These are phyloP conservation scores for Dromas ardeola DNA, from an alignment of 2,113 vertebrate species.

Conservation along the genomic window DNA sequence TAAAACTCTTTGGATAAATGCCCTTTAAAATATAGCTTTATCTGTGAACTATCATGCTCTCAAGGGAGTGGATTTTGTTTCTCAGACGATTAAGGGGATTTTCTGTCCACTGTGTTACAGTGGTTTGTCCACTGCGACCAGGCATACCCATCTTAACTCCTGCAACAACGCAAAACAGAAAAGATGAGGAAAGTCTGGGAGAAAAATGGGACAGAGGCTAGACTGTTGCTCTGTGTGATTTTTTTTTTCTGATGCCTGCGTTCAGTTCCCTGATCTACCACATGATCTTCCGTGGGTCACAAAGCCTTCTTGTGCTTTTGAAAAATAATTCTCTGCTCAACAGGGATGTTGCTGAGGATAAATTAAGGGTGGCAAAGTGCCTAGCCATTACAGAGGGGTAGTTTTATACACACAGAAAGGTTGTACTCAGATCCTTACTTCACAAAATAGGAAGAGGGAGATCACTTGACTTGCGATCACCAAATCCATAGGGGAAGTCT, in stretches of 20 bases:
- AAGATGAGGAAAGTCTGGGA: not conserved
- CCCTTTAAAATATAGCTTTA: conserved; percentile 24
- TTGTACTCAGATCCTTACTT: not conserved
- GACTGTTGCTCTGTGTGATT: not conserved
- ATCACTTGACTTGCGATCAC: not conserved
- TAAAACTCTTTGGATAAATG: conserved; percentile 13
- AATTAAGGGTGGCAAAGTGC: not conserved
- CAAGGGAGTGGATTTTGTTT: not conserved
- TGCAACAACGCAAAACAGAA: not conserved
- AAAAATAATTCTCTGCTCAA: conserved; percentile 3
- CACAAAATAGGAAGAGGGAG: not conserved
- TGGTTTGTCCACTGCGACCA: not conserved
- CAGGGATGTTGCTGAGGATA: not conserved
- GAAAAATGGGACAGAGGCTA: not conserved
- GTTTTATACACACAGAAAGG: not conserved
- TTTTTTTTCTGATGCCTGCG: not conserved
- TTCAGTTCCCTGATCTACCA: not conserved
- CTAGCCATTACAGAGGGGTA: not conserved
- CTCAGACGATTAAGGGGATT: not conserved
- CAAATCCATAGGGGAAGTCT: not conserved
- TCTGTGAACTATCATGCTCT: not conserved
- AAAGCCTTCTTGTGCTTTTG: not conserved
- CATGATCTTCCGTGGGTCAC: not conserved
- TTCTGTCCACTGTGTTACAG: not conserved
- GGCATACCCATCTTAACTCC: not conserved